Percentiles rank a stretch among this genome's conserved stretches.
Evolutionary conservation across 2,888 invertebrate genomes (phyloP).

Genomic region (Malacosoma neustria): DNA sequence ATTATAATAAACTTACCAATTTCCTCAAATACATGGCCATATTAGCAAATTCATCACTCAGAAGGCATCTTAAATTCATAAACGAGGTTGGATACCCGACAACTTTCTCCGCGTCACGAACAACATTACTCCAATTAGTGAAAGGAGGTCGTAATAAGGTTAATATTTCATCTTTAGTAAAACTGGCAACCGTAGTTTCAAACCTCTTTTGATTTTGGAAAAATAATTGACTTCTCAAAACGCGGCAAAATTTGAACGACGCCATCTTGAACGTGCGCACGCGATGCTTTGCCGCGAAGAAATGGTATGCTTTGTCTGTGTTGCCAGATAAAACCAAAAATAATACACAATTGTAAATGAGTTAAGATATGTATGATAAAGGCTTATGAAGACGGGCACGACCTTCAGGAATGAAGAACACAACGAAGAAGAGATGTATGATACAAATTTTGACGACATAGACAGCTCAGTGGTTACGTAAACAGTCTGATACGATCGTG

Average conservation of each 20-base stretch:
- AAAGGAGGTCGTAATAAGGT: constrained; percentile 58
- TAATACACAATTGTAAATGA: no score
- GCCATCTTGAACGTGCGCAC: constrained; percentile 32
- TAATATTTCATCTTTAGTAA: constrained; percentile 63
- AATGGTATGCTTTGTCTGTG: constrained; percentile 10
- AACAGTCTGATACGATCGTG: no score
- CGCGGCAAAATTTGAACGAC: constrained; percentile 49
- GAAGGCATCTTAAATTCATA: constrained; percentile 73
- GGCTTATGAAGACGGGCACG: no score
- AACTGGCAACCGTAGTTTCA: constrained; percentile 61
- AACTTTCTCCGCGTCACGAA: constrained; percentile 68
- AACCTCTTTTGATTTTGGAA: constrained; percentile 43
- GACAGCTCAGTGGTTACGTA: no score
- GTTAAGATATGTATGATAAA: no score
- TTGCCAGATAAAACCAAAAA: neutral
- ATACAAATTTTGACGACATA: no score
- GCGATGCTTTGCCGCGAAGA: constrained; percentile 18
- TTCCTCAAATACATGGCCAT: constrained; percentile 67
- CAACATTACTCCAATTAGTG: constrained; percentile 63
- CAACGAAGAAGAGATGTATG: no score
- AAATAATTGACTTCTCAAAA: constrained; percentile 46
- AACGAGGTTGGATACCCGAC: constrained; percentile 76
- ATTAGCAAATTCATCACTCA: constrained; percentile 77
- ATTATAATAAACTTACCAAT: constrained; percentile 44
- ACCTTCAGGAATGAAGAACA: no score